Evolutionary conservation across 1,140 invertebrate genomes (phyloP).

Genomic region (Ceratosolen fusciceps): DNA sequence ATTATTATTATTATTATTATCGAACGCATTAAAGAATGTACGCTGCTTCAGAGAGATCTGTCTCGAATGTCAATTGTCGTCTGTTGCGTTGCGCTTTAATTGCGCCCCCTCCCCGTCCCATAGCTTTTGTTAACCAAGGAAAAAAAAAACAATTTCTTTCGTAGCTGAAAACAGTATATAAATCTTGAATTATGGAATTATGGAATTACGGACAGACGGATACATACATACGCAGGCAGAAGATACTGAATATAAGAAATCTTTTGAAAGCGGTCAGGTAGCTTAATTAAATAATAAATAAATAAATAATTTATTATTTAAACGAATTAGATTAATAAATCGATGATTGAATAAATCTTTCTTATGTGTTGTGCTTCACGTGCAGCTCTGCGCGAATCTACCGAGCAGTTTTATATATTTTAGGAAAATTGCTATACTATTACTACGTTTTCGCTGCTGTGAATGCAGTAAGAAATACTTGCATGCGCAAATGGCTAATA

Average conservation of each 20-base stretch:
- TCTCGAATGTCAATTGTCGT: too few relatives aligned
- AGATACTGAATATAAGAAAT: not conserved
- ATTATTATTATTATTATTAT: too few relatives aligned
- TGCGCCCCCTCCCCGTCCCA: too few relatives aligned
- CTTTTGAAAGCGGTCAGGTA: not conserved
- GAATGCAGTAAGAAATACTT: not conserved
- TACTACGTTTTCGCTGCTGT: not conserved
- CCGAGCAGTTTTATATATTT: constrained; percentile 1
- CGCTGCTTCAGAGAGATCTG: too few relatives aligned
- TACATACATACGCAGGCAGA: not conserved
- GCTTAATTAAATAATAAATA: not conserved
- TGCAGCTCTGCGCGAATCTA: not conserved
- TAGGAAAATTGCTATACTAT: too few relatives aligned
- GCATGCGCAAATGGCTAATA: not conserved
- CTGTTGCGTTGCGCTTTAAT: too few relatives aligned
- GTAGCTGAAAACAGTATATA: not conserved
- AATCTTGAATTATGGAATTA: not conserved
- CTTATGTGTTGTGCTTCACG: not conserved
- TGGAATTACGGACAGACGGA: not conserved
- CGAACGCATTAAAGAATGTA: too few relatives aligned
- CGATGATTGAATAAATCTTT: not conserved
- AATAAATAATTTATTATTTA: constrained; percentile 19
- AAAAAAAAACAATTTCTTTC: not conserved
- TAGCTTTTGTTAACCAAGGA: not conserved
- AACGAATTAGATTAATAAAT: not conserved